A percentile compares a stretch with the other conserved stretches of the same genome.
Conservation (phyloP, 2,888 invertebrate genomes). For the Barypeithes pellucidus region DNA sequence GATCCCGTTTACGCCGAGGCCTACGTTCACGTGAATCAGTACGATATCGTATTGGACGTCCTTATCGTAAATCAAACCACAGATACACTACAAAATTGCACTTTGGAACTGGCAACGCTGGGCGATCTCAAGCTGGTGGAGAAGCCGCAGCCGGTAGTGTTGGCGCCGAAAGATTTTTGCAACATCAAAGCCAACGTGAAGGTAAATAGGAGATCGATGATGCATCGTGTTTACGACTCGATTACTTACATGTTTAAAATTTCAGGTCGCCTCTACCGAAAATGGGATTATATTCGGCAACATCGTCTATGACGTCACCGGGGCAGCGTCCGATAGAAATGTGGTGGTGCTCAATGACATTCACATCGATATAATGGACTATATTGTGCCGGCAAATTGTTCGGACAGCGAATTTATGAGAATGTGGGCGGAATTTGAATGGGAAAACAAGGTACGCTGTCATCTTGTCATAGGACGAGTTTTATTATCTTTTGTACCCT, state of each 20-base stretch:
- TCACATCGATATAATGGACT: conserved; percentile 99
- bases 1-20: conserved; percentile 99
- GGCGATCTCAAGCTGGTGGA: conserved; percentile 98
- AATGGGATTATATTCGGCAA: conserved; percentile 99
- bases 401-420: conserved; percentile 97
- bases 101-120: conserved; percentile 96
- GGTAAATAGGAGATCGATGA: too few species aligned
- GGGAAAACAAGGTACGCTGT: conserved; percentile 97
- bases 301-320: conserved; percentile 97
- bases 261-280: conserved; percentile 89
- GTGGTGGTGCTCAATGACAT: conserved; percentile 99
- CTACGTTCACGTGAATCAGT: conserved; percentile 99
- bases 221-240: too few species aligned
- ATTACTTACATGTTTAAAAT: not conserved
- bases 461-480: too few species aligned
- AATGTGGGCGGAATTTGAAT: conserved; percentile 99
- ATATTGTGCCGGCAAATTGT: conserved; percentile 95
- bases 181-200: conserved; percentile 99
- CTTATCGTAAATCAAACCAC: conserved; percentile 98
- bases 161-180: conserved; percentile 97
- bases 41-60: conserved; percentile 98
- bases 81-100: conserved; percentile 98
- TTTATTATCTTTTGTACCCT: too few species aligned
- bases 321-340: conserved; percentile 93
- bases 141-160: conserved; percentile 94